Percentiles rank a stretch among this genome's conserved stretches.
These are phyloP conservation scores for Acanthosepion esculentum DNA, from an alignment of 2,888 invertebrate genomes.

Conservation along the genomic window DNA sequence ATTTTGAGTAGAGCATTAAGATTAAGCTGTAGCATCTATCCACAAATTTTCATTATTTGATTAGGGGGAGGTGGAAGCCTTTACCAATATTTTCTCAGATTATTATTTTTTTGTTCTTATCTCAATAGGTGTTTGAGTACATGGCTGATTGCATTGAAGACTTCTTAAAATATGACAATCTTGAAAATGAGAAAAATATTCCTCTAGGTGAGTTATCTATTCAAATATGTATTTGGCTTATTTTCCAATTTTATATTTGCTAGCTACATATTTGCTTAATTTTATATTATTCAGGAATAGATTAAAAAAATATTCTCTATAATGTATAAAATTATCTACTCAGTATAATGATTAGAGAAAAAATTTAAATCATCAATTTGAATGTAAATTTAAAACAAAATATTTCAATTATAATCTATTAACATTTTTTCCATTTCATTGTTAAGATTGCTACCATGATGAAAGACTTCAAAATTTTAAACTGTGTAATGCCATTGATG, in stretches of 20 bases:
- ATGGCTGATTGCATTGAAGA: constrained; percentile 84
- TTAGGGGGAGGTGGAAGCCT: neutral
- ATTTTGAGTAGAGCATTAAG: too few relatives aligned
- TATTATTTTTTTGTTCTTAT: neutral
- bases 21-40: too few relatives aligned
- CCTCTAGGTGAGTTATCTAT: constrained; percentile 80
- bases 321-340: neutral
- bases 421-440: too few relatives aligned
- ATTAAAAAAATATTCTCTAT: neutral
- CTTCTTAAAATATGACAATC: constrained; percentile 80
- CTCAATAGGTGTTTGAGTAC: constrained; percentile 78
- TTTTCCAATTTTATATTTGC: neutral
- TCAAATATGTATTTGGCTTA: neutral
- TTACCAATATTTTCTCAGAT: neutral
- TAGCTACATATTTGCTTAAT: too few relatives aligned
- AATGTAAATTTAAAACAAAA: too few relatives aligned
- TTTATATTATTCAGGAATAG: too few relatives aligned
- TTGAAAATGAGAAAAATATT: constrained; percentile 78
- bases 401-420: too few relatives aligned
- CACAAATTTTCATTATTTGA: too few relatives aligned
- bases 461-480: too few relatives aligned
- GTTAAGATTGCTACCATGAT: too few relatives aligned
- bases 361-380: too few relatives aligned
- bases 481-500: too few relatives aligned
- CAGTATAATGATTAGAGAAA: neutral